Conservation (phyloP, 35 echinoderm and acorn worm genomes). For the Lytechinus pictus region DNA sequence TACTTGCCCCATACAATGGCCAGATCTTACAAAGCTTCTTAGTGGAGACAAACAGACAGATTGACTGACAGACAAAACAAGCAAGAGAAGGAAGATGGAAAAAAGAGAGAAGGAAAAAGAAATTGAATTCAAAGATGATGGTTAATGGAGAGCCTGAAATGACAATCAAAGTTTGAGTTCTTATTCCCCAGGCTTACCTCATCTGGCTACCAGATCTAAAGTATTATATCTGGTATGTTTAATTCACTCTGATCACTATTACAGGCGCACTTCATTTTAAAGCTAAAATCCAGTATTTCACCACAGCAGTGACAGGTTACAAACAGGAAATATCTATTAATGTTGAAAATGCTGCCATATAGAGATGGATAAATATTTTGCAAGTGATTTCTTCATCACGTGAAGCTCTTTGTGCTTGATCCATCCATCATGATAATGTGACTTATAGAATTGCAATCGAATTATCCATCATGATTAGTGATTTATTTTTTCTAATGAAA, state of each 20-base stretch:
- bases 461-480: neutral
- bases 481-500: neutral
- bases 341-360: neutral
- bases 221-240: conserved; percentile 14
- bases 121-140: neutral
- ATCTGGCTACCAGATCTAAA: neutral
- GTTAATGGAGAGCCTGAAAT: neutral
- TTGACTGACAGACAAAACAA: neutral
- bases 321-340: neutral
- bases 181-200: neutral
- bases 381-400: neutral
- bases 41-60: neutral
- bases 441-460: neutral
- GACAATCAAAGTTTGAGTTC: neutral
- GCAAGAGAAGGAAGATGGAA: neutral
- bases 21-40: too few relatives aligned
- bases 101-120: neutral
- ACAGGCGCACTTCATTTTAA: neutral
- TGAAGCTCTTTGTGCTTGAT: neutral
- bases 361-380: neutral
- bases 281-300: neutral
- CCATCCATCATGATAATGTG: neutral
- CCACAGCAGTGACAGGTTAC: neutral
- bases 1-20: too few relatives aligned
- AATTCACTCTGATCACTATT: conserved; percentile 12